Percentiles rank a stretch among this genome's conserved stretches.
Conservation (phyloP, 2,797 vertebrate species). For the Sebastes jordani region DNA sequence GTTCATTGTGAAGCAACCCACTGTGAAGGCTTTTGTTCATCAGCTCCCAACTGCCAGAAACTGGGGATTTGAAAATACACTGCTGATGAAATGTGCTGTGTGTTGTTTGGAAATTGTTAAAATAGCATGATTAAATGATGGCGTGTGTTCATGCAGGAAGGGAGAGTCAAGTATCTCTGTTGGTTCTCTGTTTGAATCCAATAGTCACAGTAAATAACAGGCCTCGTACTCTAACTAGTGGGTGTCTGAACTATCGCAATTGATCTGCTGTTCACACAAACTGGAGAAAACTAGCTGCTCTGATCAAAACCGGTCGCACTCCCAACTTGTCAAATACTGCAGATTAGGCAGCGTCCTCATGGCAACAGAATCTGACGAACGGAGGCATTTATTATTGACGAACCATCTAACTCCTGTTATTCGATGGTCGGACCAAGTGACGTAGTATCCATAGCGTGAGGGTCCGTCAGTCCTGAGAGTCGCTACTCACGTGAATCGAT, state of each 20-base stretch:
- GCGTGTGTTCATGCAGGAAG: background rate
- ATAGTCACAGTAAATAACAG: background rate
- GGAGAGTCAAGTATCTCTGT: background rate
- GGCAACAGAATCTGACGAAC: too few relatives aligned
- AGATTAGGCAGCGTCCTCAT: too few relatives aligned
- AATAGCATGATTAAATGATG: background rate
- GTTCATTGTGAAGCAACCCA: background rate
- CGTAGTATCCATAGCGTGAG: too few relatives aligned
- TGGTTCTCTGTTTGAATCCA: background rate
- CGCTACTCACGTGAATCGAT: too few relatives aligned
- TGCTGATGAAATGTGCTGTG: background rate
- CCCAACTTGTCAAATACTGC: too few relatives aligned
- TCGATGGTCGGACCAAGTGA: too few relatives aligned
- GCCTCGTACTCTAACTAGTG: too few relatives aligned
- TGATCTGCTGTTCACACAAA: background rate
- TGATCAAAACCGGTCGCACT: too few relatives aligned
- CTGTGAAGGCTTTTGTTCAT: slow-evolving; percentile 19
- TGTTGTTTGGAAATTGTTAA: background rate
- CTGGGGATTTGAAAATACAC: background rate
- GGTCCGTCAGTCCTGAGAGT: too few relatives aligned
- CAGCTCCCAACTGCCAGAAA: slow-evolving; percentile 1
- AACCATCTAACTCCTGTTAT: too few relatives aligned
- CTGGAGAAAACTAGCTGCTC: background rate
- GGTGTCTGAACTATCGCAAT: background rate
- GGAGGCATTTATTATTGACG: too few relatives aligned